Evolutionary conservation across 2,797 vertebrate genomes (phyloP), one percentile per base, ranked within the genome.

Genomic region (Pyrocephalus nanus): DNA sequence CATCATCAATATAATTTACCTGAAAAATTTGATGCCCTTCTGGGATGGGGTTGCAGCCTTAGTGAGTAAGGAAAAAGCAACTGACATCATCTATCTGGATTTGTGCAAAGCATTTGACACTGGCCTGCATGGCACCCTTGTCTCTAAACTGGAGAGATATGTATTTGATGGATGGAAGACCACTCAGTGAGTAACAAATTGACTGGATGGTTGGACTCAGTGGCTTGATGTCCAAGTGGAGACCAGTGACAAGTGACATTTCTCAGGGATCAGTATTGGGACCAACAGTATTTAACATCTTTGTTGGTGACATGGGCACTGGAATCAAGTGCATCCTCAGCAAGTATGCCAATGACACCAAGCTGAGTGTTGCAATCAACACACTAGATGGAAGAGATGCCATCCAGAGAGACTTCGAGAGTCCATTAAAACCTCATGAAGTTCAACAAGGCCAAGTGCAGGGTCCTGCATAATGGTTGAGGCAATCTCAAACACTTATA

Each of bases 391-490:
- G 12, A 89, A 62, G 27, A 42, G 22, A 25, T 36, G 23, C 6
- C 36, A 29, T 42, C 30, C 70, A 48, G 69, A 53, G 61, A 8
- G 25, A 30, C 20, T 18, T 4, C 60, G 77, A 27, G 40, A 61
- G 18, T 15, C 34, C 26, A 22, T 15, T 7, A 34, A 75, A 69
- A 50, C 7, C 9, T 61, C 22, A 17, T 9, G 8, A 43, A 42
- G 22, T 42, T 69, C 19, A 12, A 12, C 12, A 42, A 55, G 13
- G 13, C 34, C 48, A 55, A n/a, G 22, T 15, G 13, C 27, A 43
- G 38, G 42, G 8, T n/a, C 48, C 16, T 57, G 9, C 8, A 18
- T 9, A 16, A 43, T 23, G 3, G 12, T 23, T 0, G 0, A 12
- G 26, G 13, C 15, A 69, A n/a, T 9, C 12, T 14, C 25, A 66